These are phyloP conservation scores for Alectura lathami DNA, from an alignment of 2,113 vertebrate genomes.

Conservation along the genomic window DNA sequence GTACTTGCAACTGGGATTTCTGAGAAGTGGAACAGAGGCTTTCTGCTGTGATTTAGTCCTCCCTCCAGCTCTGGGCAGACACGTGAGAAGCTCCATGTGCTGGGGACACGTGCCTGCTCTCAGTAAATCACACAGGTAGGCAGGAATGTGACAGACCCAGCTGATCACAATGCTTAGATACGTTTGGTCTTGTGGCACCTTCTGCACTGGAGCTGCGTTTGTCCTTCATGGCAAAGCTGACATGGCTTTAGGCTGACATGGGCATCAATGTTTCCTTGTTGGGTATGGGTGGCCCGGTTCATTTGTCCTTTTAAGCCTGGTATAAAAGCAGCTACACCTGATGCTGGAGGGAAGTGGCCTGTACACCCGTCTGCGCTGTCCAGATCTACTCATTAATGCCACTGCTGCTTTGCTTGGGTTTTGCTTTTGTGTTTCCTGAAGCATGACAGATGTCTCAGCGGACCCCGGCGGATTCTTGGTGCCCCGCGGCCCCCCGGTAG, in stretches of 20 bases:
- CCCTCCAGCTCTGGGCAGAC: background rate
- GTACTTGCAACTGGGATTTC: background rate
- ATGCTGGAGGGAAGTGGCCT: background rate
- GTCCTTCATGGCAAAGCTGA: background rate
- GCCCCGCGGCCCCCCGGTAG: rapidly evolving
- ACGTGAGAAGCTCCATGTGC: rapidly evolving
- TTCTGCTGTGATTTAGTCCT: background rate
- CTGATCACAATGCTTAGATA: background rate
- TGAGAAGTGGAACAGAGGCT: background rate
- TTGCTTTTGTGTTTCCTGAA: background rate
- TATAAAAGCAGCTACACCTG: rapidly evolving
- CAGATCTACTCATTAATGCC: background rate
- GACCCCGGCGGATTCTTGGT: background rate
- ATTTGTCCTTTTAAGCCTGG: rapidly evolving
- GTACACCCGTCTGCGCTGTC: rapidly evolving
- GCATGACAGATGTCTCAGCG: rapidly evolving
- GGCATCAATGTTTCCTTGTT: too few relatives aligned
- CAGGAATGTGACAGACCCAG: background rate
- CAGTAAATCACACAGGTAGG: background rate
- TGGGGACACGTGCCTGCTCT: rapidly evolving
- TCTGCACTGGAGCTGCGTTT: rapidly evolving
- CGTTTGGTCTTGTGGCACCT: background rate
- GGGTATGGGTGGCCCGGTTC: background rate
- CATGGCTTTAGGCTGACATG: too few relatives aligned
- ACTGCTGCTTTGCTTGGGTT: rapidly evolving